phyloP scores from a whole-genome alignment of 2,113 vertebrate genomes.

The Heterotis niloticus region DNA sequence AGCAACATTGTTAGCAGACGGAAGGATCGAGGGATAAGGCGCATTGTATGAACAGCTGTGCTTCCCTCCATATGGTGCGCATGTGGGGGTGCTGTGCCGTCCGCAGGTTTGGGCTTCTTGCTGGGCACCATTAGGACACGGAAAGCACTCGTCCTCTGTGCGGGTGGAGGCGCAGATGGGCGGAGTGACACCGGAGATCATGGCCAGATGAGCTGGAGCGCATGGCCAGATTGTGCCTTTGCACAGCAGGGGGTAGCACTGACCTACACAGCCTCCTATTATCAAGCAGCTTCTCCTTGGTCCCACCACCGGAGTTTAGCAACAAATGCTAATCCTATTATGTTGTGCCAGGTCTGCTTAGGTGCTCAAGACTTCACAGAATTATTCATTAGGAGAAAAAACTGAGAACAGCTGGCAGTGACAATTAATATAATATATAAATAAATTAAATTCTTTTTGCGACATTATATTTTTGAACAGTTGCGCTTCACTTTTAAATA shows the following conservation, averaged over 20 bases:
- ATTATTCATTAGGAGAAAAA: slow-evolving; percentile 7
- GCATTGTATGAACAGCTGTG: background rate
- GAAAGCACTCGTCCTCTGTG: background rate
- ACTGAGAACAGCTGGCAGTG: background rate
- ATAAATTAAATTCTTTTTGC: background rate
- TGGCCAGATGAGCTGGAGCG: background rate
- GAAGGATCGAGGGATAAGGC: background rate
- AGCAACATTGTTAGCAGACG: background rate
- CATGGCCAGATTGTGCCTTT: background rate
- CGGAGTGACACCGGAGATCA: background rate
- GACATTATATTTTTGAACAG: background rate
- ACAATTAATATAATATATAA: background rate
- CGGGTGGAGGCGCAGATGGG: background rate
- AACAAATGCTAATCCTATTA: slow-evolving; percentile 5
- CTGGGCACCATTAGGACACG: background rate
- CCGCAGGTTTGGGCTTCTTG: background rate
- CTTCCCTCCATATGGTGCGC: background rate
- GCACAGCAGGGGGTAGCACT: background rate
- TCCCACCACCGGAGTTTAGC: background rate
- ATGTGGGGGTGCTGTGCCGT: background rate
- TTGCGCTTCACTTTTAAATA: too few relatives aligned
- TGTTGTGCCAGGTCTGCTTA: slow-evolving; percentile 2
- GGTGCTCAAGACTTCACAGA: slow-evolving; percentile 2
- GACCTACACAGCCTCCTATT: too few relatives aligned
- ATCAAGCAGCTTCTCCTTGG: background rate